These are phyloP conservation scores for Pegoplata infirma DNA, from an alignment of 2,888 invertebrate genomes.

Conservation along the genomic window DNA sequence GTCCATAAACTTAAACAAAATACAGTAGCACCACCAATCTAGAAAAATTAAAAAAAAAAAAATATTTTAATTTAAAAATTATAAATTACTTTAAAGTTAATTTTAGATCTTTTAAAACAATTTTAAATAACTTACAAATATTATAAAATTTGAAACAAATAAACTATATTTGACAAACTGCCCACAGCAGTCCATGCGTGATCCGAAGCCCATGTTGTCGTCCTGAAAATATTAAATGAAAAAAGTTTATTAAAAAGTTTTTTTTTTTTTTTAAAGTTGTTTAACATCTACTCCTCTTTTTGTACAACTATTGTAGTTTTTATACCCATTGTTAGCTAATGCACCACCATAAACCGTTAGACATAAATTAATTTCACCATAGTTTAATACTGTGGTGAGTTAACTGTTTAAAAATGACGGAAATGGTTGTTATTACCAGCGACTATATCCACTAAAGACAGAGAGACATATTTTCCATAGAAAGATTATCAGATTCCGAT, in stretches of 20 bases:
- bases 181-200: conserved; percentile 92
- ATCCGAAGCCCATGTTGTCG: conserved; percentile 85
- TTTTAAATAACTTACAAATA: conserved; percentile 85
- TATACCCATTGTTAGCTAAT: too few relatives aligned
- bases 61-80: conserved; percentile 6
- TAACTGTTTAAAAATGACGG: too few relatives aligned
- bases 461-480: too few relatives aligned
- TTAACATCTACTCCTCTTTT: too few relatives aligned
- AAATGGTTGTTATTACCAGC: too few relatives aligned
- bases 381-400: too few relatives aligned
- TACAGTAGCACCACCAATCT: conserved; percentile 89
- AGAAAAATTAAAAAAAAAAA: conserved; percentile 64
- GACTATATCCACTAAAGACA: too few relatives aligned
- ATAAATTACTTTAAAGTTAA: background rate
- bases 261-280: background rate
- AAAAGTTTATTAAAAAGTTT: conserved; percentile 15
- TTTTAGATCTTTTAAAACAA: conserved; percentile 66
- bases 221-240: conserved; percentile 33
- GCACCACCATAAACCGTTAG: too few relatives aligned
- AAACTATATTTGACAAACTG: conserved; percentile 92
- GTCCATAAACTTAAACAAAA: conserved; percentile 92
- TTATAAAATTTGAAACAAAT: conserved; percentile 89
- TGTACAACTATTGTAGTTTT: too few relatives aligned
- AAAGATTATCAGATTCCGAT: too few relatives aligned
- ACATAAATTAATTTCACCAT: too few relatives aligned